phyloP scores from a whole-genome alignment of 1,140 invertebrate genomes.

The Drosophila oshimai region DNA sequence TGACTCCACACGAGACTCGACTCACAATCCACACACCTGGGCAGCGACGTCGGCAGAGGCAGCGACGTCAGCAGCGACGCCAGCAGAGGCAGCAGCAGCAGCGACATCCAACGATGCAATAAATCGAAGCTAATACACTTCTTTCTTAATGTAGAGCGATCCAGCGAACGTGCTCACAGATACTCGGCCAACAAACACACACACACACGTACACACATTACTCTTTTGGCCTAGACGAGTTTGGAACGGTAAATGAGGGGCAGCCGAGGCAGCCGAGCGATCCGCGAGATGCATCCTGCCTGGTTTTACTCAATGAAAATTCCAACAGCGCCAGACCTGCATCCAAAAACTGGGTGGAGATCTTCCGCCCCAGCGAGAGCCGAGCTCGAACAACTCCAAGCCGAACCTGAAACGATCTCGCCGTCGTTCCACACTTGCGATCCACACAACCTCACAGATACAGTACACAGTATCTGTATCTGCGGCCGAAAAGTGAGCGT shows the following conservation, averaged over 20 bases:
- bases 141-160: constrained; percentile 79
- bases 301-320: constrained; percentile 77
- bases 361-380: constrained; percentile 78
- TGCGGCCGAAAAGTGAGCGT: constrained; percentile 44
- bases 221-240: constrained; percentile 73
- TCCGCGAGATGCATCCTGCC: constrained; percentile 63
- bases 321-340: constrained; percentile 61
- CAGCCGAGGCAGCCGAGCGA: constrained; percentile 34
- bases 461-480: too few species aligned
- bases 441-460: constrained; percentile 49
- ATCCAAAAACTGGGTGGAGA: constrained; percentile 82
- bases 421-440: constrained; percentile 61
- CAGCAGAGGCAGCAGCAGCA: background rate
- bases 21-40: constrained; percentile 33
- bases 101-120: constrained; percentile 58
- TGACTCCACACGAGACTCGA: constrained; percentile 52
- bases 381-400: constrained; percentile 17
- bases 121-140: constrained; percentile 81
- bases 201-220: constrained; percentile 7
- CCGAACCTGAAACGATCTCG: constrained; percentile 23
- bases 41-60: constrained; percentile 5
- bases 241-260: constrained; percentile 75
- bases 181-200: too few species aligned
- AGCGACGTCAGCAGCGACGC: background rate
- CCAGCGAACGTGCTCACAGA: constrained; percentile 18